phyloP scores from a whole-genome alignment of 1,140 invertebrate genomes.

The Micrasema minimum region DNA sequence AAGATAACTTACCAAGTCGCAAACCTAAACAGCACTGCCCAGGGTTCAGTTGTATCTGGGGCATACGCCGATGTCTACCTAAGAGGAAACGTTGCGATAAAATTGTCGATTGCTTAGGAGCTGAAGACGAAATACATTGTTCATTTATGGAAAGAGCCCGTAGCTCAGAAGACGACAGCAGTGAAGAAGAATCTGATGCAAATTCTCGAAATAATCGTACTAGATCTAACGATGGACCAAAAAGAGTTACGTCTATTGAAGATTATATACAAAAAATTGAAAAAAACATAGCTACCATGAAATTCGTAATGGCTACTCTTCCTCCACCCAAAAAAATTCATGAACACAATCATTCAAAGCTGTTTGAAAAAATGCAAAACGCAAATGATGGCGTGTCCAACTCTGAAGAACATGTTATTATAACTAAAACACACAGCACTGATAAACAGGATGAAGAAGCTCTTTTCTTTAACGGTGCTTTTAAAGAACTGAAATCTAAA shows the following conservation, averaged over 20 bases:
- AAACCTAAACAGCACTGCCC: constrained; percentile 74
- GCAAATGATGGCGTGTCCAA: too few species aligned
- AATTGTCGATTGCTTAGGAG: constrained; percentile 78
- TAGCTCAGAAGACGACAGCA: background rate
- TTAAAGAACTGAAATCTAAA: too few species aligned
- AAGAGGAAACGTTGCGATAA: constrained; percentile 74
- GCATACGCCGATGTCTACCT: constrained; percentile 74
- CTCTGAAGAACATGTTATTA: background rate
- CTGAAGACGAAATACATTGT: constrained; percentile 81
- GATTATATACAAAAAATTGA: constrained; percentile 17
- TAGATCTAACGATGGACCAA: background rate
- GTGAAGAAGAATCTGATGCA: background rate
- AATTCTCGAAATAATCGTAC: background rate
- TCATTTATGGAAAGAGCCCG: background rate
- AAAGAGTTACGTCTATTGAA: background rate
- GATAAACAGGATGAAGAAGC: background rate
- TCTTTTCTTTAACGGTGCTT: background rate
- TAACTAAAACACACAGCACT: background rate
- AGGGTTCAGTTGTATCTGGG: constrained; percentile 73
- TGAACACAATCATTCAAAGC: too few species aligned
- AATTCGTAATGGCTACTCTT: constrained; percentile 10
- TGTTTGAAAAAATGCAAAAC: too few species aligned
- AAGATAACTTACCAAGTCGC: constrained; percentile 60
- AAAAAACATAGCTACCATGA: constrained; percentile 7
- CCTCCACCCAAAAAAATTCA: background rate